These are phyloP conservation scores for Ichneumon xanthorius DNA, from an alignment of 2,888 invertebrate species.

Conservation along the genomic window DNA sequence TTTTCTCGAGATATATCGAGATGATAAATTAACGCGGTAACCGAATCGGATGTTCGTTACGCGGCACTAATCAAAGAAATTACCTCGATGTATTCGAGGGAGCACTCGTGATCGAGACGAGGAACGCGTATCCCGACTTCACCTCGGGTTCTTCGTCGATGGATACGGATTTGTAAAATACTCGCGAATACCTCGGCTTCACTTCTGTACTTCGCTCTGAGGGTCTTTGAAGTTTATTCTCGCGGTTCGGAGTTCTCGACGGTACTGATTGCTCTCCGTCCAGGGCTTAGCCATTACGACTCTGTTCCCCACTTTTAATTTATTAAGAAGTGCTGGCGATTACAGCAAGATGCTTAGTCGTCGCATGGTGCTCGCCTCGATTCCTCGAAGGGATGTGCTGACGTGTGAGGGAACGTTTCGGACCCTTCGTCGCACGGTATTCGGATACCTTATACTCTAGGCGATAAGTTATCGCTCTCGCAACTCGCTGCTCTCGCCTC, in stretches of 20 bases:
- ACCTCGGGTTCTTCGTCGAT: background rate
- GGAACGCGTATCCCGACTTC: background rate
- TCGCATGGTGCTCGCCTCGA: too few relatives aligned
- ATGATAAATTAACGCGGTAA: background rate
- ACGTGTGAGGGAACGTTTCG: too few relatives aligned
- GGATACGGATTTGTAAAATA: background rate
- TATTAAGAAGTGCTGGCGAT: too few relatives aligned
- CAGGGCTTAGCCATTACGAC: too few relatives aligned
- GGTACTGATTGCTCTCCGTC: background rate
- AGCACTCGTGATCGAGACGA: background rate
- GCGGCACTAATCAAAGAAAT: background rate
- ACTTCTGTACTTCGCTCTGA: background rate
- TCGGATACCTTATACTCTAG: too few relatives aligned
- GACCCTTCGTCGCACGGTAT: too few relatives aligned
- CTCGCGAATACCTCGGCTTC: background rate
- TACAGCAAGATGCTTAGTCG: too few relatives aligned
- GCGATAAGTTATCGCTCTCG: too few relatives aligned
- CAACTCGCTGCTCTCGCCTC: too few relatives aligned
- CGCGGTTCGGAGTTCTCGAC: background rate
- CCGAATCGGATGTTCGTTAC: background rate
- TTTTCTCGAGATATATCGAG: too few relatives aligned
- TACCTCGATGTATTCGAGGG: background rate
- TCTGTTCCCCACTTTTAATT: too few relatives aligned
- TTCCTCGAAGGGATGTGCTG: too few relatives aligned
- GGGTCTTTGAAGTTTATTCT: background rate